Evolutionary conservation across 2,113 vertebrate species (phyloP).

Genomic region (Chaetodon auriga): DNA sequence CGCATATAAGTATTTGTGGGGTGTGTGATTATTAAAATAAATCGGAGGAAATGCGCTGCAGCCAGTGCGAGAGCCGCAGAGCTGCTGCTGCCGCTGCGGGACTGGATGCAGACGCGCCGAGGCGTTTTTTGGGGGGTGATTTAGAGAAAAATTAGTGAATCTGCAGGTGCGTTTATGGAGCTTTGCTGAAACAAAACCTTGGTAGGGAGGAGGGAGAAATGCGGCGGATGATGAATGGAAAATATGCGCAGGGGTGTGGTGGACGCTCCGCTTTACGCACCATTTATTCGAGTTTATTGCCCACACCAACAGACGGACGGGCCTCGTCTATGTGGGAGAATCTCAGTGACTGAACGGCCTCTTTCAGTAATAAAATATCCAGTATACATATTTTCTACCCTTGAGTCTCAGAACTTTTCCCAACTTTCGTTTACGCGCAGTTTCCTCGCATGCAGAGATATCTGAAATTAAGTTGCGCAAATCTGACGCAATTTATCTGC

Average conservation of each 20-base stretch:
- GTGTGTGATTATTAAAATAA: neutral
- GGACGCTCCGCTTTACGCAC: constrained; percentile 1
- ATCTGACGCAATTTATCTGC: neutral
- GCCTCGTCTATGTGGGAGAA: too few relatives aligned
- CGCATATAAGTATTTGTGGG: neutral
- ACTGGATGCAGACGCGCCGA: neutral
- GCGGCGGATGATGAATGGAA: neutral
- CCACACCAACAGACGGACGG: neutral
- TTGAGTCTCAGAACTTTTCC: neutral
- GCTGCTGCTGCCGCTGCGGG: neutral
- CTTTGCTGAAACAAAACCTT: constrained; percentile 4
- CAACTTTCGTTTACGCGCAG: neutral
- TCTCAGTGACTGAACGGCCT: too few relatives aligned
- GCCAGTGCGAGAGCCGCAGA: neutral
- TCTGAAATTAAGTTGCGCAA: neutral
- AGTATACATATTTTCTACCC: too few relatives aligned
- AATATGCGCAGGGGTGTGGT: neutral
- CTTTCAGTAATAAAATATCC: too few relatives aligned
- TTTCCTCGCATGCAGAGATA: neutral
- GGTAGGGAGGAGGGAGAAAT: neutral
- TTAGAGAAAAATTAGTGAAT: neutral
- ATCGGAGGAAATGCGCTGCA: neutral
- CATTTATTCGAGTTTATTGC: neutral
- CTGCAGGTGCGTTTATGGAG: neutral
- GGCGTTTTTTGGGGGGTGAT: neutral